Evolutionary conservation across 1,140 invertebrate genomes (phyloP).

Genomic region (Drosophila orena): DNA sequence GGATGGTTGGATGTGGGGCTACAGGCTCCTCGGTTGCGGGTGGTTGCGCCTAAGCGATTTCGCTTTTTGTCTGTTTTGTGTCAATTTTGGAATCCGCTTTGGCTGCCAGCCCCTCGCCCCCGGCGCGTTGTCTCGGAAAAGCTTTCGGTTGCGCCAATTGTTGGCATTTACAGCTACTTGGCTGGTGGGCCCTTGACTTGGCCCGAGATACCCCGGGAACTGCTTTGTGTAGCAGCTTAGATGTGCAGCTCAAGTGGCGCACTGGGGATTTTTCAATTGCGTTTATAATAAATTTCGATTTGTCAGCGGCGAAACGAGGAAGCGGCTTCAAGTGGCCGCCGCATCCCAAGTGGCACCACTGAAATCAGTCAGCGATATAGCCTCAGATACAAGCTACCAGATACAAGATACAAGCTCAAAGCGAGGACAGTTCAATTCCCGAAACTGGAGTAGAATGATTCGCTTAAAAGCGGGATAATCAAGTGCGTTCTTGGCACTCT

Average conservation of each 20-base stretch:
- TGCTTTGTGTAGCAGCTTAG: slow-evolving; percentile 31
- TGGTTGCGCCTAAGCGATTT: slow-evolving; percentile 80
- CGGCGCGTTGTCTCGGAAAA: slow-evolving; percentile 24
- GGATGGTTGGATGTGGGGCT: background rate
- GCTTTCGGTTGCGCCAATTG: slow-evolving; percentile 70
- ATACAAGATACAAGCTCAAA: slow-evolving; percentile 14
- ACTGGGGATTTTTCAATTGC: slow-evolving; percentile 80
- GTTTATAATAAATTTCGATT: slow-evolving; percentile 83
- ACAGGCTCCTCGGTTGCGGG: slow-evolving; percentile 42
- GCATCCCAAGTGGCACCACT: slow-evolving; percentile 51
- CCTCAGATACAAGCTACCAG: slow-evolving; percentile 6
- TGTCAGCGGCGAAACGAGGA: slow-evolving; percentile 67
- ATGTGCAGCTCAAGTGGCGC: slow-evolving; percentile 65
- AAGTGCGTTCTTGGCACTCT: slow-evolving; percentile 6
- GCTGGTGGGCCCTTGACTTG: slow-evolving; percentile 54
- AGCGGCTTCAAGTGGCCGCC: slow-evolving; percentile 49
- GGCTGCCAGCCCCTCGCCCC: slow-evolving; percentile 33
- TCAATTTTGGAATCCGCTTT: slow-evolving; percentile 82
- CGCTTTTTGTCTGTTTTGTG: slow-evolving; percentile 82
- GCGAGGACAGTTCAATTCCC: background rate
- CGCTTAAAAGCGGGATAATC: slow-evolving; percentile 9
- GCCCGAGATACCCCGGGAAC: slow-evolving; percentile 23
- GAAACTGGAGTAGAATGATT: background rate
- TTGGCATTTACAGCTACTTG: slow-evolving; percentile 81
- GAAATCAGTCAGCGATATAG: slow-evolving; percentile 28